These are phyloP conservation scores for Lasioglossum calceatum DNA, from an alignment of 2,888 invertebrate genomes.

Conservation along the genomic window DNA sequence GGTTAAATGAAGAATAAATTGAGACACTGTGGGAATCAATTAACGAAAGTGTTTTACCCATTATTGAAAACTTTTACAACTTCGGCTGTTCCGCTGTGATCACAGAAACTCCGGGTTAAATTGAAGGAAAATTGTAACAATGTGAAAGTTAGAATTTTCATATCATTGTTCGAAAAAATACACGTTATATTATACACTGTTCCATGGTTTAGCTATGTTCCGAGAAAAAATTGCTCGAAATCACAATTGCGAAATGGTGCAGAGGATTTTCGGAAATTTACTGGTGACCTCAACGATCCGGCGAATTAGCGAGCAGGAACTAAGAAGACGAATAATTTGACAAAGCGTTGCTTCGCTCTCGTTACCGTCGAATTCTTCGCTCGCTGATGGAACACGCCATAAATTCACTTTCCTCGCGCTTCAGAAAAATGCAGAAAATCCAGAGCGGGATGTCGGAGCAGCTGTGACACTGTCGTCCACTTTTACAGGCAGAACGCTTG, in stretches of 20 bases:
- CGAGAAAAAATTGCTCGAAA: background rate
- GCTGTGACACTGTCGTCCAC: constrained; percentile 47
- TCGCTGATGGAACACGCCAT: constrained; percentile 31
- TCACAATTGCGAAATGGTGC: background rate
- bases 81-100: background rate
- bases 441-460: constrained; percentile 36
- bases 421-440: constrained; percentile 48
- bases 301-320: constrained; percentile 27
- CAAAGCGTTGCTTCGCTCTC: constrained; percentile 31
- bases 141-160: background rate
- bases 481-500: constrained; percentile 30
- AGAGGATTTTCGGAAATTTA: background rate
- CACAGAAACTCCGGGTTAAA: background rate
- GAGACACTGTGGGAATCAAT: background rate
- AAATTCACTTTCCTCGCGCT: constrained; percentile 41
- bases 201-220: background rate
- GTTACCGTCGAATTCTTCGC: constrained; percentile 42
- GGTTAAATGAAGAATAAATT: background rate
- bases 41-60: background rate
- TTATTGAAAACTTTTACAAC: background rate
- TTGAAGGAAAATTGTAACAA: background rate
- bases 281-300: background rate
- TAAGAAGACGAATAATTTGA: background rate
- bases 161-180: background rate
- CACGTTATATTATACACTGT: background rate